Percentiles rank a stretch among this genome's conserved stretches.
Conservation (phyloP, 1,140 invertebrate species). For the Dendrolimus punctatus region DNA sequence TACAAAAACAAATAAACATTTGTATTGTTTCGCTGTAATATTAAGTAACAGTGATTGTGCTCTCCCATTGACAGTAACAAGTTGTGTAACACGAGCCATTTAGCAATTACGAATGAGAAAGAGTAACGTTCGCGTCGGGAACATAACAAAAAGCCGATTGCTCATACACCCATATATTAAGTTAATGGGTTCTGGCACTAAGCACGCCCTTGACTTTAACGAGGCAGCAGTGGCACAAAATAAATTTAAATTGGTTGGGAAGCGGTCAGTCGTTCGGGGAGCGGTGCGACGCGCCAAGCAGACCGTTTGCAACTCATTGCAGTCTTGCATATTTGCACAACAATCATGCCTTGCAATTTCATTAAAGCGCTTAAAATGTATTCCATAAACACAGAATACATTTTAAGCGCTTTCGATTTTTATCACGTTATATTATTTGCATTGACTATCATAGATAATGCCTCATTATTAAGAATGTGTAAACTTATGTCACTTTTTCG, state of each 20-base stretch:
- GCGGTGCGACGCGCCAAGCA: constrained; percentile 17
- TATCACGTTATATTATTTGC: too few species aligned
- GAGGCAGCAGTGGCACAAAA: constrained; percentile 38
- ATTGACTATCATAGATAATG: too few species aligned
- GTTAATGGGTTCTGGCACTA: constrained; percentile 42
- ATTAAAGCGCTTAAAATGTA: too few species aligned
- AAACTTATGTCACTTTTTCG: too few species aligned
- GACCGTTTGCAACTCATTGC: constrained; percentile 11
- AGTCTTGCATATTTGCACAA: background rate
- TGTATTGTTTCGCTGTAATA: constrained; percentile 5
- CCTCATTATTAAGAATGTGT: too few species aligned
- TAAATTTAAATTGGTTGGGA: constrained; percentile 46
- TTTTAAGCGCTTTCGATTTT: too few species aligned
- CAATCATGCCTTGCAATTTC: too few species aligned
- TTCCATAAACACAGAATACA: too few species aligned
- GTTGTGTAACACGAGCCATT: constrained; percentile 27
- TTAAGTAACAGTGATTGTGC: constrained; percentile 19
- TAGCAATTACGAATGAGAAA: constrained; percentile 31
- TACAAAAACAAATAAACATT: constrained; percentile 6
- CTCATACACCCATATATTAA: constrained; percentile 37
- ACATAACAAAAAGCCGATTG: constrained; percentile 38
- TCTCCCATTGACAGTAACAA: constrained; percentile 19
- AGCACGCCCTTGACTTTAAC: constrained; percentile 46
- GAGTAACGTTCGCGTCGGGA: constrained; percentile 18
- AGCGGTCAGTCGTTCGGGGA: constrained; percentile 21